These are phyloP conservation scores for Macaria liturata DNA, from an alignment of 2,888 invertebrate species.

Conservation along the genomic window DNA sequence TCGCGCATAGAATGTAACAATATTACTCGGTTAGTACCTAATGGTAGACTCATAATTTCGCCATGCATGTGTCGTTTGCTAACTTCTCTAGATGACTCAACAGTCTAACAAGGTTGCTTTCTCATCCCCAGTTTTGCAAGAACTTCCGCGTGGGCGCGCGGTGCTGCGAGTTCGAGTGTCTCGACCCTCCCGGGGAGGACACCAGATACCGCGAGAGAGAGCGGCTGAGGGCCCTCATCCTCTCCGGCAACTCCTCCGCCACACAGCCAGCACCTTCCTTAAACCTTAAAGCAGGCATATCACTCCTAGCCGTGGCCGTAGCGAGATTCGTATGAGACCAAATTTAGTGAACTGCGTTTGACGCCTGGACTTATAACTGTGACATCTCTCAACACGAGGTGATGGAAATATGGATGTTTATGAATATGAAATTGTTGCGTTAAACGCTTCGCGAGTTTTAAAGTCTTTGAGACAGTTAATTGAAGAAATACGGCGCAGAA, in stretches of 20 bases:
- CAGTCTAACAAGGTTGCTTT: too few relatives aligned
- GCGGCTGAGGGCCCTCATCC: constrained; percentile 83
- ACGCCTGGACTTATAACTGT: too few relatives aligned
- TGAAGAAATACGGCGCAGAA: too few relatives aligned
- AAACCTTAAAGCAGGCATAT: constrained; percentile 62
- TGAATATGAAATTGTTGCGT: not conserved
- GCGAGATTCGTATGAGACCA: constrained; percentile 68
- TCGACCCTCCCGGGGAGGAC: constrained; percentile 89
- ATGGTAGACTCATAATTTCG: too few relatives aligned
- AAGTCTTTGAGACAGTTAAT: too few relatives aligned
- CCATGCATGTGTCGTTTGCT: too few relatives aligned
- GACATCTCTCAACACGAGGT: not conserved
- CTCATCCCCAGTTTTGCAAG: constrained; percentile 88
- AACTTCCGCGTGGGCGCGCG: constrained; percentile 92
- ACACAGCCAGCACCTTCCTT: constrained; percentile 54
- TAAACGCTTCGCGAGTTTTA: not conserved
- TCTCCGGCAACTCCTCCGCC: constrained; percentile 83
- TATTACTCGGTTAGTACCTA: too few relatives aligned
- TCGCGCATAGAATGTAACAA: too few relatives aligned
- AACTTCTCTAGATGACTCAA: too few relatives aligned
- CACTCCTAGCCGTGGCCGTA: constrained; percentile 67
- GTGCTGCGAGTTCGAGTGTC: constrained; percentile 95
- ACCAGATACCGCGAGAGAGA: constrained; percentile 83
- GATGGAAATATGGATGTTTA: not conserved
- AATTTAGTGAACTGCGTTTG: not conserved